Conservation (phyloP, 1,140 invertebrate species). For the Sesamia nonagrioides region DNA sequence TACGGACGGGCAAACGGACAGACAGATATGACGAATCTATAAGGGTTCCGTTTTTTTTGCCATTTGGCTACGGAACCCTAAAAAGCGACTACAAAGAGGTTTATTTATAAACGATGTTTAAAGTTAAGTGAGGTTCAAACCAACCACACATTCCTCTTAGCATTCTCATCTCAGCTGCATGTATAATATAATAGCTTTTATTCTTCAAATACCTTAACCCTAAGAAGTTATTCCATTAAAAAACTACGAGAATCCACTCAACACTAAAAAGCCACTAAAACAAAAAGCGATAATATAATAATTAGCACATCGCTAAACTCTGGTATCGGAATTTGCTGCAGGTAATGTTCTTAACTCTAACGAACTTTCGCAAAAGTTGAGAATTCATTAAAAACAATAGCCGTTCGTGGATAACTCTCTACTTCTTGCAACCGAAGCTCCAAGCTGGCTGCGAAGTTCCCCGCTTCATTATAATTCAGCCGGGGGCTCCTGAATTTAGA, state of each 20-base stretch:
- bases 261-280: conserved; percentile 9
- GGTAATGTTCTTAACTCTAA: conserved; percentile 51
- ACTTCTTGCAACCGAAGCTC: conserved; percentile 26
- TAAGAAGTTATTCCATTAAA: background rate
- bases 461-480: conserved; percentile 63
- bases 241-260: background rate
- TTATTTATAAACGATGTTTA: too few species aligned
- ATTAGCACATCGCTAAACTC: conserved; percentile 36
- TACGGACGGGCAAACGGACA: too few species aligned
- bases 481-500: conserved; percentile 49
- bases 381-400: conserved; percentile 59
- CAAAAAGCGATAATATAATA: conserved; percentile 37
- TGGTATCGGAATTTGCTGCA: conserved; percentile 49
- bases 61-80: too few species aligned
- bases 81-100: too few species aligned
- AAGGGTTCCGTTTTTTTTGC: too few species aligned
- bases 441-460: conserved; percentile 50
- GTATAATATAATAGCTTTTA: too few species aligned
- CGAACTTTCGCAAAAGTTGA: conserved; percentile 46
- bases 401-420: conserved; percentile 41
- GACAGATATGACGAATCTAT: too few species aligned
- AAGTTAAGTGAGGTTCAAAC: too few species aligned
- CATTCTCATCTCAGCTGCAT: too few species aligned
- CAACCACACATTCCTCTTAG: too few species aligned
- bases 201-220: too few species aligned